phyloP scores from a whole-genome alignment of 2,888 invertebrate species.

The Noctua fimbriata region DNA sequence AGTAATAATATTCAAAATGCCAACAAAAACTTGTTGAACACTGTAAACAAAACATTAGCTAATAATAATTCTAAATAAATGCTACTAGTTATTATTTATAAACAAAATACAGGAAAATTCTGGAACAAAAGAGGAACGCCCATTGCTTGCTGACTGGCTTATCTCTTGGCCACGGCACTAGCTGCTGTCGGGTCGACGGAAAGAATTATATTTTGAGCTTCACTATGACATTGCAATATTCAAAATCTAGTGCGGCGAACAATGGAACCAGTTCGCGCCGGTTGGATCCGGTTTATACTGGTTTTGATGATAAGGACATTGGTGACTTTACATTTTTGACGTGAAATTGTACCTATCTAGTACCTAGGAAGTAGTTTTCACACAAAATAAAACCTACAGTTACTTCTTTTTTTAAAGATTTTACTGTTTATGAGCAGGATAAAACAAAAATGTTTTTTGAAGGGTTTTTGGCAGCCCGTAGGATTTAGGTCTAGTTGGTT shows the following conservation, averaged over 20 bases:
- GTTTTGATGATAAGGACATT: constrained; percentile 25
- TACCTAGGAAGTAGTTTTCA: no score
- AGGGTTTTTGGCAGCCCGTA: no score
- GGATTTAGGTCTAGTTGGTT: neutral
- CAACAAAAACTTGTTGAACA: neutral
- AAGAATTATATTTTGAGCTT: constrained; percentile 35
- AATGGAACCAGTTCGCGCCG: constrained; percentile 41
- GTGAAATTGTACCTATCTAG: no score
- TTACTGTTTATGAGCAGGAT: neutral
- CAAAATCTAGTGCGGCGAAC: constrained; percentile 33
- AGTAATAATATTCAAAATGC: constrained; percentile 8
- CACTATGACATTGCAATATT: constrained; percentile 29
- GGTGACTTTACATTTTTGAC: constrained; percentile 1
- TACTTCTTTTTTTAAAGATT: no score
- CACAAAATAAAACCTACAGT: no score
- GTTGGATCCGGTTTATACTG: constrained; percentile 38
- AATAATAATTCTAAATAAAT: constrained; percentile 2
- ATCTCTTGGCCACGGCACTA: neutral
- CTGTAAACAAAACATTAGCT: neutral
- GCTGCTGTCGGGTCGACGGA: neutral
- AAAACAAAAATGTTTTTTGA: no score
- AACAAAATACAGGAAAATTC: no score
- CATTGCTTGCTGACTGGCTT: constrained; percentile 6
- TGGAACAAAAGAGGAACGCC: neutral
- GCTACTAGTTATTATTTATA: neutral